Conservation (phyloP, 2,888 invertebrate species). For the Morinoia aosen region DNA sequence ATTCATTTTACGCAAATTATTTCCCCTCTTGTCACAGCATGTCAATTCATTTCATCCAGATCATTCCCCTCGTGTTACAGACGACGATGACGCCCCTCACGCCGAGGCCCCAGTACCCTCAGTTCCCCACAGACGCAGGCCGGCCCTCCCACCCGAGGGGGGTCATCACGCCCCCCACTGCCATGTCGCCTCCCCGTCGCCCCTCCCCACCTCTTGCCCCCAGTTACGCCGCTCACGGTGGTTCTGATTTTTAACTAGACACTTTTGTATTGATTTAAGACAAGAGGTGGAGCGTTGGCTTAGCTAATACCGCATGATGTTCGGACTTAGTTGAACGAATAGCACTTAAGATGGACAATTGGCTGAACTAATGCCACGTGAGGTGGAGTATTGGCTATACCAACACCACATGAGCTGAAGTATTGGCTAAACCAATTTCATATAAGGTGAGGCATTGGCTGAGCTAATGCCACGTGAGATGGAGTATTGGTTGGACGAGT, state of each 20-base stretch:
- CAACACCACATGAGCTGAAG: too few species aligned
- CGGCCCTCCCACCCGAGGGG: conserved; percentile 54
- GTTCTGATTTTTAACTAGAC: background rate
- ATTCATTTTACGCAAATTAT: too few species aligned
- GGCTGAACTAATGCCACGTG: too few species aligned
- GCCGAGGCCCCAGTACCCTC: conserved; percentile 62
- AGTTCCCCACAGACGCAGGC: conserved; percentile 37
- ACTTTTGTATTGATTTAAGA: background rate
- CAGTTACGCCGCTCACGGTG: background rate
- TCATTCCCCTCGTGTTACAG: conserved; percentile 32
- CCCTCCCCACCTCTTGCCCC: background rate
- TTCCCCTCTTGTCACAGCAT: too few species aligned
- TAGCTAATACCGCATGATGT: too few species aligned
- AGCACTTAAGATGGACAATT: too few species aligned
- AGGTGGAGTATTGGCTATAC: too few species aligned
- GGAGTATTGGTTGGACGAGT: background rate
- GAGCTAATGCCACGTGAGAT: background rate
- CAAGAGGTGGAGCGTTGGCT: too few species aligned
- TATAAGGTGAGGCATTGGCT: background rate
- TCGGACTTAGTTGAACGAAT: too few species aligned
- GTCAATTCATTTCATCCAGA: too few species aligned
- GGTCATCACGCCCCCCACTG: background rate
- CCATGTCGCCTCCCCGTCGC: background rate
- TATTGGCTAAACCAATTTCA: background rate
- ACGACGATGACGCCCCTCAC: conserved; percentile 59